Base-by-base conservation (phyloP, 2,113 vertebrate species). In the Ptychochromis oligacanthus region DNA sequence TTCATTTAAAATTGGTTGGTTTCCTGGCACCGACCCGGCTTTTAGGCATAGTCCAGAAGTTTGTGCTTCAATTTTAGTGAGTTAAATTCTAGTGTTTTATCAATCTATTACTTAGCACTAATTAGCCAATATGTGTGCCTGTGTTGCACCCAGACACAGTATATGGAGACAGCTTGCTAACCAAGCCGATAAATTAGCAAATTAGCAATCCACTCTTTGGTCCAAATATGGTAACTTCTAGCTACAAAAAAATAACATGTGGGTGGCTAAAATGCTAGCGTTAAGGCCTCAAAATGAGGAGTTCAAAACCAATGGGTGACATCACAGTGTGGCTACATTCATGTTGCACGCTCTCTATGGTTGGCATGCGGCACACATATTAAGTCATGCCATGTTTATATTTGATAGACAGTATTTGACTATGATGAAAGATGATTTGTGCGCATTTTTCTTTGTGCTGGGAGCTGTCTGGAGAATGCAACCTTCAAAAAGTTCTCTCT, bases 401-500 rank as follows among this genome's bases (percentile, higher is more conserved):
- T 72, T 49, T 49, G 43, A 72, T 72, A 54, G 17, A 31, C 49
- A 31, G 11, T 31, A 72, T 52, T 52, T 72, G 26, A 52, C 46
- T 31, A n/a, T 72, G 6, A 52, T 36, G 24, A 79, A 70, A 57
- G 18, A 75, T 11, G 6, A 76, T 80, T 26, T 57, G 10, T 24
- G 38, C 55, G 20, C 12, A 43, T 59, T 70, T n/a, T 49, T 62
- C 67, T 17, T 79, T 55, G 46, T 81, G 17, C 13, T 64, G 7
- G 9, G 14, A 54, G 8, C 70, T 40, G 49, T 59, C 9, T 46
- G 10, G 26, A 87, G 62, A 14, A 62, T 59, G 56, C 18, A 38
- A 75, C 22, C 60, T 43, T 60, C 55, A 18, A 59, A 72, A 58
- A 40, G 70, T 62, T 88, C 75, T 83, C 54, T 59, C 67, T 87